Conservation (phyloP, 1,140 invertebrate genomes). For the Drosophila tani region DNA sequence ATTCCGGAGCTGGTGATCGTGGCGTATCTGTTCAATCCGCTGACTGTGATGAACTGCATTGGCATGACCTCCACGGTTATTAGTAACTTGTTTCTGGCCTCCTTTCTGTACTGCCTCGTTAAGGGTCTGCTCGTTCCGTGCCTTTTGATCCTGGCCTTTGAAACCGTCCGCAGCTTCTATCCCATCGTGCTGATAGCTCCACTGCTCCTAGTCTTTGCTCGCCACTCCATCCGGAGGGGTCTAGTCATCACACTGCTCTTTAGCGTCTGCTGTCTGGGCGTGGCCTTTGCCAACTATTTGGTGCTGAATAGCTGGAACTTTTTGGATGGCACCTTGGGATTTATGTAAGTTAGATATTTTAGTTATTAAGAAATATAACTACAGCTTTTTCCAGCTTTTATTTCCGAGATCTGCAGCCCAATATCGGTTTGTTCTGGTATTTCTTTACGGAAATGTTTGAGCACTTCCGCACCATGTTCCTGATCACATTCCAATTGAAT, state of each 20-base stretch:
- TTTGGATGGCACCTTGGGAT: conserved; percentile 92
- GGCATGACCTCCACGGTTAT: conserved; percentile 96
- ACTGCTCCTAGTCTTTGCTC: conserved; percentile 87
- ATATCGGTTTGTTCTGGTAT: conserved; percentile 99
- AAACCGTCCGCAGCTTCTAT: conserved; percentile 94
- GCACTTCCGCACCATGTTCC: conserved; percentile 97
- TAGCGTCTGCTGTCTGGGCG: conserved; percentile 59
- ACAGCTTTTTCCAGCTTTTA: conserved; percentile 87
- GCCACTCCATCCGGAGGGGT: conserved; percentile 36
- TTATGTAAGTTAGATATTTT: conserved; percentile 88
- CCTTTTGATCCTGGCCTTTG: conserved; percentile 89
- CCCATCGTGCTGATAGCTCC: conserved; percentile 94
- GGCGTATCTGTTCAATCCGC: conserved; percentile 97
- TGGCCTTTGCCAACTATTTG: conserved; percentile 56
- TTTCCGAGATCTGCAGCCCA: conserved; percentile 97
- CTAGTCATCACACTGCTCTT: conserved; percentile 80
- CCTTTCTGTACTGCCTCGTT: conserved; percentile 89
- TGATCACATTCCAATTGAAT: conserved; percentile 99
- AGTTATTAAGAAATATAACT: background rate
- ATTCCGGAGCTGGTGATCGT: conserved; percentile 89
- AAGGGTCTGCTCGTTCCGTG: conserved; percentile 88
- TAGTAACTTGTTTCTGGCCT: conserved; percentile 92
- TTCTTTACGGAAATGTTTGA: conserved; percentile 99
- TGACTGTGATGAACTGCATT: conserved; percentile 95
- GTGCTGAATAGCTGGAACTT: conserved; percentile 89